Evolutionary conservation across 2,888 invertebrate genomes (phyloP), one percentile per base, ranked within the genome.

Genomic region (Halictus ligatus): DNA sequence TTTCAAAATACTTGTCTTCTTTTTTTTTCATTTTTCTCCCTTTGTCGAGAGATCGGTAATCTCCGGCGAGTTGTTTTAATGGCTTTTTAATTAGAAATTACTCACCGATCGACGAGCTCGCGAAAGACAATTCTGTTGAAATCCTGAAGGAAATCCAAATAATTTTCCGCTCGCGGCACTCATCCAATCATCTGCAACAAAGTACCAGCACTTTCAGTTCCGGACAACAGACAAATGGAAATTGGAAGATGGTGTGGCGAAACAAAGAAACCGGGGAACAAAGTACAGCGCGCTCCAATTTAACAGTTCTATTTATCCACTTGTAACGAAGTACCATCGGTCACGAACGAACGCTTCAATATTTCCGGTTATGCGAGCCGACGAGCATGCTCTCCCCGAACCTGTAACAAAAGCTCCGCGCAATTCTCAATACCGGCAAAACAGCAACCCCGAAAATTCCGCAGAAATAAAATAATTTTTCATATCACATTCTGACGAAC

Each of bases 241-340:
- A 69, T 40, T 18, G 40, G 5, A 69, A 40, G 69, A 69, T 18
- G n/a, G 35, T 0, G 21, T 15, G 29, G n/a, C 18, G 48, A 10
- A 18, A 48, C 35, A 64, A 74, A 35, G 35, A 67, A 35, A 67
- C 64, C 40, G 74, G 18, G 25, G 64, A 64, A 74, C 60, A 40
- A 48, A 43, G 73, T 46, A 3, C 7, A 48, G 50, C 50, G 73
- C 48, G 48, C 64, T 74, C 18, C 67, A 69, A 21, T 18, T 80
- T 78, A 69, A 72, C 75, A 43, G 80, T 81, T 84, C 84, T 78
- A 76, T 79, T 86, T 78, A 69, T 69, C 69, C 76, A 60, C 80
- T 73, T 80, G 80, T 84, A 87, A 81, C 83, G 74, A 79, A 87
- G 78, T 64, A 79, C 29, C 50, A 72, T 35, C n/a, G 35, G n/a